A percentile compares a stretch with the other conserved stretches of the same genome.
These are phyloP conservation scores for Augiades crinisus DNA, from an alignment of 2,888 invertebrate species.

Conservation along the genomic window DNA sequence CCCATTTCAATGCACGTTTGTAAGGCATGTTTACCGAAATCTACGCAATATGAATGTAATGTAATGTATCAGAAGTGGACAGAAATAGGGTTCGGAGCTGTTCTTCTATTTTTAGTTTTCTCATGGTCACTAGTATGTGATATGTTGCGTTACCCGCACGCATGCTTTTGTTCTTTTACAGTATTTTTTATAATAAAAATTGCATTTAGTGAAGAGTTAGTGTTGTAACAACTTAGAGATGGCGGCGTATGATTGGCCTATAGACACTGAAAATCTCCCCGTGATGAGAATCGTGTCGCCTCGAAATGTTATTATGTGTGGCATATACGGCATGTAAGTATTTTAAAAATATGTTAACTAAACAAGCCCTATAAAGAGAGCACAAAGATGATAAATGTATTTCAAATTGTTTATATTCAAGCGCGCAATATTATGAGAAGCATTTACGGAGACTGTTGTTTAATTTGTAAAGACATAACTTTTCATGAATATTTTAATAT, in stretches of 20 bases:
- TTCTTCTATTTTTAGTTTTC: conserved; percentile 22
- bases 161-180: not conserved
- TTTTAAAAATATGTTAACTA: not conserved
- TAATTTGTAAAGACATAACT: no score
- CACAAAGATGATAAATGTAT: not conserved
- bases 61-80: conserved; percentile 7
- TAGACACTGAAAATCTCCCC: conserved; percentile 62
- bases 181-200: not conserved
- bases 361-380: no score
- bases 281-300: conserved; percentile 67
- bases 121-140: conserved; percentile 33
- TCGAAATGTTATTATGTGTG: conserved; percentile 52
- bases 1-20: not conserved
- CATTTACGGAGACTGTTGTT: conserved; percentile 21
- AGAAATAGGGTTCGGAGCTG: conserved; percentile 20
- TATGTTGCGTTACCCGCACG: conserved; percentile 25
- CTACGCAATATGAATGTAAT: conserved; percentile 2
- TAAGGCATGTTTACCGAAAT: conserved; percentile 2
- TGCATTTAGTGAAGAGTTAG: no score
- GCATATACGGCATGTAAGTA: conserved; percentile 65
- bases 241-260: conserved; percentile 54
- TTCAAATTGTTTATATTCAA: not conserved
- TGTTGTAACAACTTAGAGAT: no score
- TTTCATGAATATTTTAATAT: no score
- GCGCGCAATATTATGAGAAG: no score